Evolutionary conservation across 2,113 vertebrate species (phyloP).

Genomic region (Myotis brandtii): DNA sequence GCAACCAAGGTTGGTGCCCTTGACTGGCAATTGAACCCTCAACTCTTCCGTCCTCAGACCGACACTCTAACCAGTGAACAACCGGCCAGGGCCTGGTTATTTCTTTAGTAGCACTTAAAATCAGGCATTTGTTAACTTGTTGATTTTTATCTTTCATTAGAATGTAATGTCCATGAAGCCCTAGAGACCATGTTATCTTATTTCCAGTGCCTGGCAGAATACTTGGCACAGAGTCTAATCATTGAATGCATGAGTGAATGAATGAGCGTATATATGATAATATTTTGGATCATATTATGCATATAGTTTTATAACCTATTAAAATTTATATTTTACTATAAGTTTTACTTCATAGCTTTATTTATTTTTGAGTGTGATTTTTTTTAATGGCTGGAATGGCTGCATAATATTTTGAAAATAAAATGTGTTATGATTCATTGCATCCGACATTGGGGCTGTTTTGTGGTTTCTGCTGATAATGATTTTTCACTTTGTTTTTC

Average conservation of each 20-base stretch:
- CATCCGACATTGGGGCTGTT: background rate
- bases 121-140: background rate
- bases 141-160: background rate
- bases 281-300: background rate
- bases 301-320: background rate
- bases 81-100: too few species aligned
- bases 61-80: too few species aligned
- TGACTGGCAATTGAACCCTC: too few species aligned
- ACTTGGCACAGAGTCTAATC: background rate
- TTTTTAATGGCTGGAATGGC: background rate
- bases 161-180: background rate
- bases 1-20: too few species aligned
- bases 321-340: background rate
- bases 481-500: constrained; percentile 24
- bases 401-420: background rate
- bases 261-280: constrained; percentile 5
- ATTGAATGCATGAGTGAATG: background rate
- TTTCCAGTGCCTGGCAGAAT: background rate
- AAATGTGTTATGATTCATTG: background rate
- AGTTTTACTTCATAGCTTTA: background rate
- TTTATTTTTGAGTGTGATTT: background rate
- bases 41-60: too few species aligned
- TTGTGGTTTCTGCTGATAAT: background rate
- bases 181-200: background rate
- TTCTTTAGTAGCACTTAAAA: background rate